These are phyloP conservation scores for Caradrina kadenii DNA, from an alignment of 2,888 invertebrate genomes.

Conservation along the genomic window DNA sequence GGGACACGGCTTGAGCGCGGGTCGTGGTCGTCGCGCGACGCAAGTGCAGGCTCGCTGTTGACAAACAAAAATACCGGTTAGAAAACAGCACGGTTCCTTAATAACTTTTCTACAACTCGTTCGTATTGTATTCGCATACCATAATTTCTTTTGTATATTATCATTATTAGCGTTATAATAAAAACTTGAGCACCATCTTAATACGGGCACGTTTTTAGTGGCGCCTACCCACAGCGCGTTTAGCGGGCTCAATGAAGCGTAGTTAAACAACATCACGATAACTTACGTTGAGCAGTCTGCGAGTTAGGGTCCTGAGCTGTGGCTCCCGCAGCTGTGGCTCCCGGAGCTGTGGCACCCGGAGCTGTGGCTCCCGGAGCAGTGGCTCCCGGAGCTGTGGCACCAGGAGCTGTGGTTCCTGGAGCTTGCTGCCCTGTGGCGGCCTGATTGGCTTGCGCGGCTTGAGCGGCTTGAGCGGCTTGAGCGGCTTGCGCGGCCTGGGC, in stretches of 20 bases:
- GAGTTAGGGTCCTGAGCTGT: slow-evolving; percentile 1
- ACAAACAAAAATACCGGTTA: slow-evolving; percentile 9
- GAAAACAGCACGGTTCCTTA: background rate
- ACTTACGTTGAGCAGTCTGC: slow-evolving; percentile 32
- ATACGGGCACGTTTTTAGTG: too few species aligned
- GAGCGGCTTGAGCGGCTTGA: background rate
- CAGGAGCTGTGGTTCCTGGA: background rate
- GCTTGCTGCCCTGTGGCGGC: background rate
- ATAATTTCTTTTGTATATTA: too few species aligned
- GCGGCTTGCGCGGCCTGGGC: slow-evolving; percentile 7
- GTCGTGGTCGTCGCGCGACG: slow-evolving; percentile 66
- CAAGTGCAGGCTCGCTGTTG: slow-evolving; percentile 65
- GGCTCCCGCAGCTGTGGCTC: too few species aligned
- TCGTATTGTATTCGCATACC: too few species aligned
- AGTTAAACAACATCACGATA: background rate
- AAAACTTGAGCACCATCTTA: too few species aligned
- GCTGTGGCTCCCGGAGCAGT: background rate
- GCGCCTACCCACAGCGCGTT: background rate
- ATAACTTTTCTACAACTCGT: too few species aligned
- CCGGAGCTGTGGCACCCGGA: slow-evolving; percentile 7
- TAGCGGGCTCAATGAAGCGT: background rate
- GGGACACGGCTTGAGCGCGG: slow-evolving; percentile 66
- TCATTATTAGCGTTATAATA: too few species aligned
- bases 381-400: slow-evolving; percentile 1
- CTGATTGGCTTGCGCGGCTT: background rate